Percentiles rank a stretch among this genome's conserved stretches.
phyloP scores from a whole-genome alignment of 2,797 vertebrate genomes.

The Microctenopoma stevenorrisi region DNA sequence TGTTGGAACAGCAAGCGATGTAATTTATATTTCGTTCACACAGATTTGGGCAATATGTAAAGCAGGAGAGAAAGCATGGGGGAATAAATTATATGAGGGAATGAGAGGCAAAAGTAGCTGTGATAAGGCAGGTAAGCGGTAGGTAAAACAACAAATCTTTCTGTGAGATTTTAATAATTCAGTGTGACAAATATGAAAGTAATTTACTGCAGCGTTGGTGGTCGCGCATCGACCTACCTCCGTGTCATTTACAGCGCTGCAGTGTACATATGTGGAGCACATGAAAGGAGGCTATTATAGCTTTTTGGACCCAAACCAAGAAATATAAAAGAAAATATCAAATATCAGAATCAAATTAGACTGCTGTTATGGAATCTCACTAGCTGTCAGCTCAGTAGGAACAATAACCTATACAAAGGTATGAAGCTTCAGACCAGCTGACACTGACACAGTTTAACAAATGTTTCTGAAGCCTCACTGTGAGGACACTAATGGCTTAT shows the following conservation, averaged over 20 bases:
- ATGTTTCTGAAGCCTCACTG: constrained; percentile 23
- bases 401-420: constrained; percentile 35
- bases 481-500: constrained; percentile 16
- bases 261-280: constrained; percentile 32
- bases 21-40: constrained; percentile 44
- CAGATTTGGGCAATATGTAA: constrained; percentile 22
- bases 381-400: constrained; percentile 35
- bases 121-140: background rate
- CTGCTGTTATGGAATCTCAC: constrained; percentile 26
- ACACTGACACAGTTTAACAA: constrained; percentile 16
- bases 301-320: constrained; percentile 52
- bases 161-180: constrained; percentile 41
- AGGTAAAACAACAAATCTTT: constrained; percentile 54
- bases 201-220: constrained; percentile 59
- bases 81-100: constrained; percentile 35
- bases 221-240: constrained; percentile 46
- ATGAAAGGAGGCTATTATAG: constrained; percentile 39
- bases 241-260: constrained; percentile 40
- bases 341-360: constrained; percentile 44
- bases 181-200: constrained; percentile 40
- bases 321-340: constrained; percentile 62
- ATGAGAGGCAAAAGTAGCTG: constrained; percentile 2
- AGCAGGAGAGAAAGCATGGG: constrained; percentile 9
- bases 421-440: constrained; percentile 34
- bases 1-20: constrained; percentile 27